Evolutionary conservation across 2,888 invertebrate species (phyloP).

Genomic region (Hirtodrosophila histrioides): DNA sequence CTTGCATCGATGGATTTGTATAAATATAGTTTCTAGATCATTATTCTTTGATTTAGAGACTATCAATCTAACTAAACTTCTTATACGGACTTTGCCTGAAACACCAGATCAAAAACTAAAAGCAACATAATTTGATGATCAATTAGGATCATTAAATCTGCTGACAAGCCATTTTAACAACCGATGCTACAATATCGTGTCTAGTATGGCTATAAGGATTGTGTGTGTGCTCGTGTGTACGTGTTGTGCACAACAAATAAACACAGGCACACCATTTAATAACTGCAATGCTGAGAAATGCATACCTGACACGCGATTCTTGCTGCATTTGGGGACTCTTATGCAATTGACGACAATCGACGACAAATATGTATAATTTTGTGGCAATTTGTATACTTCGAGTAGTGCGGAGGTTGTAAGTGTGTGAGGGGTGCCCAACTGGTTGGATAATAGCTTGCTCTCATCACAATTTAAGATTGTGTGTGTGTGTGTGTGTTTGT

Average conservation of each 20-base stretch:
- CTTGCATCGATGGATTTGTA: no score
- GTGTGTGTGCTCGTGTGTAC: slow-evolving; percentile 3
- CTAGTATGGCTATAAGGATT: no score
- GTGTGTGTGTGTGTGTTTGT: slow-evolving; percentile 5
- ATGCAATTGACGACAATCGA: slow-evolving; percentile 14
- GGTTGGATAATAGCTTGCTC: slow-evolving; percentile 36
- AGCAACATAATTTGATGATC: no score
- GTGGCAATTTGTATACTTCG: slow-evolving; percentile 18
- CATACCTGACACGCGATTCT: slow-evolving; percentile 30
- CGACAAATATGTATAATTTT: slow-evolving; percentile 48
- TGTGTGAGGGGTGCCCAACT: not conserved
- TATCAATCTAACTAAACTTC: no score
- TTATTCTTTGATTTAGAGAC: no score
- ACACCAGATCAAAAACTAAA: no score
- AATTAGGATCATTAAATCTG: no score
- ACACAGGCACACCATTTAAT: slow-evolving; percentile 17
- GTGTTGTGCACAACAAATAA: slow-evolving; percentile 24
- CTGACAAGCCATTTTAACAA: no score
- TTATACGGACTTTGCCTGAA: no score
- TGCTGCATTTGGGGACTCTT: slow-evolving; percentile 8
- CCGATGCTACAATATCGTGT: no score
- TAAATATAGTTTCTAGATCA: no score
- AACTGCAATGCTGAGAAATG: slow-evolving; percentile 26
- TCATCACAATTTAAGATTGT: slow-evolving; percentile 12
- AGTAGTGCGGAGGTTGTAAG: slow-evolving; percentile 1